Conservation (phyloP, 35 echinoderm and acorn worm species). For the Apostichopus japonicus region DNA sequence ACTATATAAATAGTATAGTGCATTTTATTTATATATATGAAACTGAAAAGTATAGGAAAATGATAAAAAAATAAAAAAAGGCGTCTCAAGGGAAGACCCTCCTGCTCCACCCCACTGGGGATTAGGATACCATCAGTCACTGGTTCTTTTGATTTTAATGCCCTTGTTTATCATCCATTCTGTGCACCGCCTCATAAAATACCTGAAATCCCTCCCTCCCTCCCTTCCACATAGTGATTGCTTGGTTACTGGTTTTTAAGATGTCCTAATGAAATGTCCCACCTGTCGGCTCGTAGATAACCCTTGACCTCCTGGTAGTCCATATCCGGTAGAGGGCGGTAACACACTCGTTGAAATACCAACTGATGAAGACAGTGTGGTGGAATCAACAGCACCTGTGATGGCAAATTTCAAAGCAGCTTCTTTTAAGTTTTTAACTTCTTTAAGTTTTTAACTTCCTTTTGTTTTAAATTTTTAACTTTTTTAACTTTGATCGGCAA, state of each 20-base stretch:
- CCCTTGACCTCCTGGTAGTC: constrained; percentile 20
- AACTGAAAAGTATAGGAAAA: neutral
- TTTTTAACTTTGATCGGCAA: too few relatives aligned
- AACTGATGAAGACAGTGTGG: neutral
- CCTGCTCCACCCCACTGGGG: too few relatives aligned
- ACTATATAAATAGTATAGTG: neutral
- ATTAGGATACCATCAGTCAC: too few relatives aligned
- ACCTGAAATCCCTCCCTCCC: too few relatives aligned
- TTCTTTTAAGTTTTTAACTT: neutral
- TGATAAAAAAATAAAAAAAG: neutral
- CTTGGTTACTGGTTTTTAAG: too few relatives aligned
- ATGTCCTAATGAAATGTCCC: neutral
- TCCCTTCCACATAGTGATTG: too few relatives aligned
- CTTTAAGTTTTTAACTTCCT: neutral
- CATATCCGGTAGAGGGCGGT: constrained; percentile 44
- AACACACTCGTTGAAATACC: constrained; percentile 44
- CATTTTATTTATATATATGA: neutral
- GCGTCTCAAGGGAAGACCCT: too few relatives aligned
- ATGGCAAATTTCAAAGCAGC: neutral
- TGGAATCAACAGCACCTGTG: constrained; percentile 17
- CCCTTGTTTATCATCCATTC: too few relatives aligned
- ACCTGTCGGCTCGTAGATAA: constrained; percentile 47
- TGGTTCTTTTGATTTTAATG: too few relatives aligned
- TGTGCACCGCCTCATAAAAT: too few relatives aligned
- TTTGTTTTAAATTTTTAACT: too few relatives aligned